Evolutionary conservation across 1,140 invertebrate species (phyloP), one percentile per base, ranked within the genome.

Genomic region (Adoxophyes honmai): DNA sequence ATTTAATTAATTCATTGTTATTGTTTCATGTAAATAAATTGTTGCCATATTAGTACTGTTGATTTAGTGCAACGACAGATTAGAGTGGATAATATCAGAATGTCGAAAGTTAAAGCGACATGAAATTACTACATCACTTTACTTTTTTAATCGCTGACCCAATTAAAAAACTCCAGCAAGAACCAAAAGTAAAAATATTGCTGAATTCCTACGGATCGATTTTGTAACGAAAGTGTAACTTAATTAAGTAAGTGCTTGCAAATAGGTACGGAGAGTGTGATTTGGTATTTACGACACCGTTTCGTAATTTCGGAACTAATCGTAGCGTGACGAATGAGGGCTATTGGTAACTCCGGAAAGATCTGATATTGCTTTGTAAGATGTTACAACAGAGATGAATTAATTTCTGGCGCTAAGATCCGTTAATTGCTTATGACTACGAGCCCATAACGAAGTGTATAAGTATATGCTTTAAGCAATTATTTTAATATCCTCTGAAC

Each of bases 271-370:
- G 21, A 48, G 11, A 48, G 16, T 28, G n/a, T 33, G 28, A 52
- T 56, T 42, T 54, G 28, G 52, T 51, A 44, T 63, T 72, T 76
- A 57, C 73, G 59, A 71, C 60, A 75, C 48, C 35, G 54, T 75
- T 70, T 73, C 60, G 57, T 62, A 73, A 73, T 36, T 36, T 11
- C 10, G 60, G 36, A 64, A 54, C 51, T 38, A 54, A 69, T 33
- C 42, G 42, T 48, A 48, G 59, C 65, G 64, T 56, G 62, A 68
- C 62, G 55, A 73, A 73, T 68, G 52, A 70, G 55, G 39, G 56
- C 35, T 55, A 68, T 70, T 62, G 55, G 66, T 60, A 51, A 62
- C 58, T 34, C 33, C 37, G 42, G 39, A 52, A 44, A 48, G 28
- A 57, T 53, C 16, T 34, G 13, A 35, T 18, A 60, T 61, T 60